Base-by-base conservation (phyloP, 2,797 vertebrate species). In the Ceryle rudis region DNA sequence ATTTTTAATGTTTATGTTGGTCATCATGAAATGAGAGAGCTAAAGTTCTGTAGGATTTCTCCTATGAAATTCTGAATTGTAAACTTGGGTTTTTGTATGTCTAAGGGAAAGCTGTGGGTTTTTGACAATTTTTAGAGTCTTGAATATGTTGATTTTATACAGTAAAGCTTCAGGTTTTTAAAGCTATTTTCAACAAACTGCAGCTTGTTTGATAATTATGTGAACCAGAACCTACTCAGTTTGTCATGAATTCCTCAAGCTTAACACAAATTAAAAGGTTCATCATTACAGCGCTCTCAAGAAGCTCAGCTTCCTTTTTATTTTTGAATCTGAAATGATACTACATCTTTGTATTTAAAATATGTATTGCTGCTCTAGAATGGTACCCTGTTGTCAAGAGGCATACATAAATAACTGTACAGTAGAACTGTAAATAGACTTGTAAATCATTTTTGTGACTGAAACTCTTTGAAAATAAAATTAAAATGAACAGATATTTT, bases 311-410 rank as follows among this genome's bases (percentile, higher is more conserved):
- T 97, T 97, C 96, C 88, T 92, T 93, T 93, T 96, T 91, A 61
- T 92, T 96, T 98, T 97, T 97, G 97, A 97, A 97, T 95, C 93
- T 96, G 95, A 97, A 97, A 94, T 95, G 94, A 97, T 97, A 93
- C 94, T 94, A 93, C 97, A 97, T 98, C 97, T 98, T 97, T 97
- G 97, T 98, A 97, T 97, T 97, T 97, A 96, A 97, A 87, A 97
- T 94, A 92, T 92, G 89, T 97, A 97, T 96, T 98, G 98, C 98
- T 98, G 98, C 98, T 98, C 96, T 97, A 96, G 97, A 98, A 98
- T 96, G 98, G 98, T 98, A 98, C 98, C 98, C 97, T 95, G 88
- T 97, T 98, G 98, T 98, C 97, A 97, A 97, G 96, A 97, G 96
- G 97, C 97, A 97, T 95, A 98, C 97, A 92, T 96, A 94, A 96